Evolutionary conservation across 2,797 vertebrate species (phyloP), one percentile per base, ranked within the genome.

Genomic region (Sternarchorhynchus goeldii): DNA sequence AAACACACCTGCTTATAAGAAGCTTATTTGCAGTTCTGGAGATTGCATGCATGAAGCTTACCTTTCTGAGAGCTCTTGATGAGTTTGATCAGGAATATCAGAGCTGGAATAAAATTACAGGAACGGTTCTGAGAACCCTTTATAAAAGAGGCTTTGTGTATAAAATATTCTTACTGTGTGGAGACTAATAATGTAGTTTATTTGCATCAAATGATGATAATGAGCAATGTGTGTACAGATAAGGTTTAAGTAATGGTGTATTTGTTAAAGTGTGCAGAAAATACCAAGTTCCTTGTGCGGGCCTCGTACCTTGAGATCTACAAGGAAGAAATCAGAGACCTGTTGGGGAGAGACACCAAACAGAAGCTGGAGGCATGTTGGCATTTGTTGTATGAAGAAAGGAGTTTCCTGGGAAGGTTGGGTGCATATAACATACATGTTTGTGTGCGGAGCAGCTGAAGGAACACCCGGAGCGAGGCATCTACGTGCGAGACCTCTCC

Each of bases 261-360:
- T 85, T 5, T 76, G 5, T 73, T 5, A 36, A 85, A 97, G 96
- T 94, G 95, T 89, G 94, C 96, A 73, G 96, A 96, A 90, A 94
- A 95, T 32, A 92, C 95, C 6, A 96, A 95, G 82, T 95, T 97
- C 88, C 90, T 96, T 82, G 93, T 96, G 74, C 92, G 95, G 86
- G 94, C 94, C 17, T 97, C 96, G 60, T 97, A 92, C 88, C 89
- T 97, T 84, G 95, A 98, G 89, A 98, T 97, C 85, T 97, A 95
- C 91, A 96, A 94, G 0, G 95, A 97, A 87, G 95, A 96, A 55
- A 81, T 95, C 77, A 74, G 90, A 81, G 95, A 97, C 87, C 94
- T 97, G 78, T 88, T 96, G 66, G 96, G 96, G 78, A 87, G 86
- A 8, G 94, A 96, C 87, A 92, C 93, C 85, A 96, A 96, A 85